Percentiles rank a stretch among this genome's conserved stretches.
phyloP scores from a whole-genome alignment of 2,888 invertebrate genomes.

The Opisthograptis luteolata region DNA sequence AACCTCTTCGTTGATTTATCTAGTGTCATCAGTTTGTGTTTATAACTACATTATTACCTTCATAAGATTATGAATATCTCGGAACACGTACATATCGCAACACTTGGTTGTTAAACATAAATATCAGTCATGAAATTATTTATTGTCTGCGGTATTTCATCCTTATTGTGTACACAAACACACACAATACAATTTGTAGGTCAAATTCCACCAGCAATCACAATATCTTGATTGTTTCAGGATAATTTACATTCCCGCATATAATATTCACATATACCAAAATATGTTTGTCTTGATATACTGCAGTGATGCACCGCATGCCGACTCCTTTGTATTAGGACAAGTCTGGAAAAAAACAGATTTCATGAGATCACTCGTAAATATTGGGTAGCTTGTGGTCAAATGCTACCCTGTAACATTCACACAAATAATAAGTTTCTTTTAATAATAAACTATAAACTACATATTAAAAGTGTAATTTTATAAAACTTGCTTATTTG shows the following conservation, averaged over 20 bases:
- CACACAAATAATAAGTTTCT: too few relatives aligned
- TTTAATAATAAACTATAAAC: too few relatives aligned
- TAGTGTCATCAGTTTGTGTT: constrained; percentile 1
- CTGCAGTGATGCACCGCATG: constrained; percentile 64
- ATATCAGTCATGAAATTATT: constrained; percentile 13
- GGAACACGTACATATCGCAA: not conserved
- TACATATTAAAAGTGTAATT: too few relatives aligned
- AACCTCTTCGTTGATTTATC: not conserved
- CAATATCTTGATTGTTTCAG: constrained; percentile 63
- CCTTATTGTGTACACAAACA: constrained; percentile 25
- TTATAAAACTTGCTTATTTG: too few relatives aligned
- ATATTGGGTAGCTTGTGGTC: too few relatives aligned
- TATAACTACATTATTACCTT: not conserved
- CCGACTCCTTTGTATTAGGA: constrained; percentile 71
- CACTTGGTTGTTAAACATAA: constrained; percentile 11
- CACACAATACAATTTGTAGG: constrained; percentile 58
- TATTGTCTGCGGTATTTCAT: not conserved
- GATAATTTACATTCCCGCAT: constrained; percentile 70
- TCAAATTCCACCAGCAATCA: constrained; percentile 70
- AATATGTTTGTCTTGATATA: constrained; percentile 84
- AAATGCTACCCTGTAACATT: too few relatives aligned
- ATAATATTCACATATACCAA: constrained; percentile 83
- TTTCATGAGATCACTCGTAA: too few relatives aligned
- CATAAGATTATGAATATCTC: not conserved
- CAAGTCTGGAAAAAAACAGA: constrained; percentile 69